Percentiles rank a stretch among this genome's conserved stretches.
phyloP scores from a whole-genome alignment of 2,888 invertebrate genomes.

The Linyphia triangularis region DNA sequence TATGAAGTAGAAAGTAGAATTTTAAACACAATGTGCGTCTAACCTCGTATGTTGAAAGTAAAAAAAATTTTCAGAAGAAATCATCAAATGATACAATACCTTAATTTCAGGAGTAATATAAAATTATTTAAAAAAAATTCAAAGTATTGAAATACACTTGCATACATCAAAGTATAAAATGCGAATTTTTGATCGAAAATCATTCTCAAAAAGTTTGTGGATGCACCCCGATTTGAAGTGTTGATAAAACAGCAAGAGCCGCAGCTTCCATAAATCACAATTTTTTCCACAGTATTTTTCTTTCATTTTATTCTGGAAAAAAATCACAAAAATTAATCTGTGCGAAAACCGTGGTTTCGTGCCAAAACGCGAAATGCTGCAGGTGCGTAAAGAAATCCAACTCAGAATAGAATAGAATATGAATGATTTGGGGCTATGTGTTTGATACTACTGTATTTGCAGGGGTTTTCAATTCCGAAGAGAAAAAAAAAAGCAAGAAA shows the following conservation, averaged over 20 bases:
- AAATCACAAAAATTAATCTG: slow-evolving; percentile 33
- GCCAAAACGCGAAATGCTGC: slow-evolving; percentile 9
- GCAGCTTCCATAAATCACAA: slow-evolving; percentile 23
- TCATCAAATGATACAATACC: too few species aligned
- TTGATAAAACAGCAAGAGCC: slow-evolving; percentile 7
- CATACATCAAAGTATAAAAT: too few species aligned
- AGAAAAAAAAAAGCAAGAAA: too few species aligned
- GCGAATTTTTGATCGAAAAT: neutral
- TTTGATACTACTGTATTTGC: too few species aligned
- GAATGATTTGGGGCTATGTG: slow-evolving; percentile 19
- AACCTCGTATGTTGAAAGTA: too few species aligned
- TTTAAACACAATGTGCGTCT: too few species aligned
- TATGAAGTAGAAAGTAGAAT: too few species aligned
- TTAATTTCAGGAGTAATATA: too few species aligned
- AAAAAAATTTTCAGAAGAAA: too few species aligned
- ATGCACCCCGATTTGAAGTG: neutral
- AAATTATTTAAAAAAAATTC: too few species aligned
- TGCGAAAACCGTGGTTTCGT: slow-evolving; percentile 32
- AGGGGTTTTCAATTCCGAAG: too few species aligned
- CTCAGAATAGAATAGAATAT: slow-evolving; percentile 1
- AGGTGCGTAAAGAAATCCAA: slow-evolving; percentile 11
- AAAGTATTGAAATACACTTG: too few species aligned
- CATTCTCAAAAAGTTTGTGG: neutral
- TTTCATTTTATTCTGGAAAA: slow-evolving; percentile 16
- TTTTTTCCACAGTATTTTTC: slow-evolving; percentile 45